Conservation (phyloP, 2,797 vertebrate species). For the Chrosomus eos region DNA sequence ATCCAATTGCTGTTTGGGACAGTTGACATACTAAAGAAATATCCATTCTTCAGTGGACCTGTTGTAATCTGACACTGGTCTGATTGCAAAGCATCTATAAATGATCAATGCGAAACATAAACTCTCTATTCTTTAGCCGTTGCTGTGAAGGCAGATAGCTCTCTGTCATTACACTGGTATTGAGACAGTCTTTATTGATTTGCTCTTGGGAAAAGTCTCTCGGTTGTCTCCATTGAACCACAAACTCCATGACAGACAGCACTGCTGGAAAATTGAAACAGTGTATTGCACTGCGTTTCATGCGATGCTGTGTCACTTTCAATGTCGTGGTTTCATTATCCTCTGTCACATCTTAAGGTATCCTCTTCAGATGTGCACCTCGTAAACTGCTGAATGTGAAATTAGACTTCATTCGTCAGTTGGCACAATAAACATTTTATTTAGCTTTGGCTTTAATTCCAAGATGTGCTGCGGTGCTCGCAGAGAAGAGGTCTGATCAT, state of each 20-base stretch:
- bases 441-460: constrained; percentile 49
- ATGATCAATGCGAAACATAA: constrained; percentile 9
- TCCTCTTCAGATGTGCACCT: constrained; percentile 58
- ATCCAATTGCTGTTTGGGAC: neutral
- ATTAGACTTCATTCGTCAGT: constrained; percentile 71
- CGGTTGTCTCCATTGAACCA: constrained; percentile 52
- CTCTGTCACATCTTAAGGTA: constrained; percentile 47
- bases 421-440: constrained; percentile 70
- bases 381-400: constrained; percentile 72
- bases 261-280: constrained; percentile 62
- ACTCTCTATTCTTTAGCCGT: constrained; percentile 32
- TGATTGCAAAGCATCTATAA: constrained; percentile 30
- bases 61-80: neutral
- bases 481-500: constrained; percentile 57
- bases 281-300: constrained; percentile 54
- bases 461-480: constrained; percentile 55
- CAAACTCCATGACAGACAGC: constrained; percentile 56
- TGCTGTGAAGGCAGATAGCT: constrained; percentile 16
- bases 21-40: neutral
- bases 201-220: constrained; percentile 56
- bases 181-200: constrained; percentile 52
- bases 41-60: neutral
- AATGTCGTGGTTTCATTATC: constrained; percentile 58
- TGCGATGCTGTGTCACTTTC: constrained; percentile 62
- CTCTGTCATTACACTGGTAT: constrained; percentile 46